Conservation (phyloP, 2,888 invertebrate genomes). For the Anoplius nigerrimus region DNA sequence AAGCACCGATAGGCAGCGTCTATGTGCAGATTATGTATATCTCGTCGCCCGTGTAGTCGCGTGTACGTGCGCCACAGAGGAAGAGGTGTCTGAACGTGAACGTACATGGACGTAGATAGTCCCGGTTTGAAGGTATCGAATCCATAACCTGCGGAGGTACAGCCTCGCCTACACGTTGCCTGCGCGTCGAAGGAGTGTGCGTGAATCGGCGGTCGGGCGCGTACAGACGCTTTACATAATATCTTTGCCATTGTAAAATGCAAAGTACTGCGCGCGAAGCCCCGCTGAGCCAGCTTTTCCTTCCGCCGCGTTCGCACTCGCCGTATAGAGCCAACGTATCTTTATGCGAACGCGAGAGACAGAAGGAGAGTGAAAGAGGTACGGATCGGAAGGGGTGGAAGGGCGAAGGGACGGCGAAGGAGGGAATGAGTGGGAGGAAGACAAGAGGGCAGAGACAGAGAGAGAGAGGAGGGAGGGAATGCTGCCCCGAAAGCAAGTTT, state of each 20-base stretch:
- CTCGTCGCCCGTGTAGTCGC: neutral
- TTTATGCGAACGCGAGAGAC: constrained; percentile 21
- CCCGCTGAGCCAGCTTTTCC: constrained; percentile 66
- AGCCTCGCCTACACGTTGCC: neutral
- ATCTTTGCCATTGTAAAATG: constrained; percentile 71
- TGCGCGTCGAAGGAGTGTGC: constrained; percentile 6
- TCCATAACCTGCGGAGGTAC: neutral
- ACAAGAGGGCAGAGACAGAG: constrained; percentile 14
- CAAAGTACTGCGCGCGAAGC: constrained; percentile 64
- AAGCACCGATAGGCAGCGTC: constrained; percentile 1
- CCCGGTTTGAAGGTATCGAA: neutral
- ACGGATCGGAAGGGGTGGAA: constrained; percentile 26
- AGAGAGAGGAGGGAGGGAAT: constrained; percentile 15
- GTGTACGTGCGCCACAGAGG: no score
- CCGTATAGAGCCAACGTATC: constrained; percentile 31
- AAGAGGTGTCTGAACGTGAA: neutral
- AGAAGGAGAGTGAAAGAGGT: neutral
- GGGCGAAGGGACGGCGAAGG: constrained; percentile 21
- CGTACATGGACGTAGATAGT: neutral
- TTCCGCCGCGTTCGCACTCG: constrained; percentile 56
- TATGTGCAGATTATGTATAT: neutral
- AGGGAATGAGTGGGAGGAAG: constrained; percentile 13
- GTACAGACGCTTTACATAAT: constrained; percentile 66
- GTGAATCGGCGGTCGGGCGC: constrained; percentile 43
- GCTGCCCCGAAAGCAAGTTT: constrained; percentile 59